Conservation (phyloP, 2,113 vertebrate genomes). For the Centropus unirufus region DNA sequence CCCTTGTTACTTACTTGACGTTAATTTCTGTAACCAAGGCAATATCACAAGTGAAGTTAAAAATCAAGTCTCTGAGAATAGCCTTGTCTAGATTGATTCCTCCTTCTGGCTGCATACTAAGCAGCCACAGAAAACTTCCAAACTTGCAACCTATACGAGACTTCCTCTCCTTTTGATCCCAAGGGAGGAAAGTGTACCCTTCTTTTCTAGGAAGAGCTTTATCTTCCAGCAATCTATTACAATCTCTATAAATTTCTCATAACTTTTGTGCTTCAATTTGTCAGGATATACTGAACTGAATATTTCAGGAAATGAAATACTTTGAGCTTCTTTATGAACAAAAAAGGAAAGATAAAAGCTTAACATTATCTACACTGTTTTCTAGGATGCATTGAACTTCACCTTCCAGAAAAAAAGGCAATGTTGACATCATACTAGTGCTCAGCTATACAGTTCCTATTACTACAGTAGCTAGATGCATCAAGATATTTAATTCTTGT, state of each 20-base stretch:
- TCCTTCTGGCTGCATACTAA: background rate
- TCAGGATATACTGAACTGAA: background rate
- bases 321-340: background rate
- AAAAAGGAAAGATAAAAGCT: background rate
- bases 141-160: background rate
- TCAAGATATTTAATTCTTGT: background rate
- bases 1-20: constrained; percentile 27
- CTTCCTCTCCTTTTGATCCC: background rate
- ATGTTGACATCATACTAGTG: background rate
- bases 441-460: background rate
- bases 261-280: background rate
- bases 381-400: background rate
- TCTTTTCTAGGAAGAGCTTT: background rate
- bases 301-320: constrained; percentile 16
- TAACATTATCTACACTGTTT: background rate
- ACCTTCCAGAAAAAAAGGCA: background rate
- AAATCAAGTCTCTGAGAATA: constrained; percentile 29
- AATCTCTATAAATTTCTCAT: background rate
- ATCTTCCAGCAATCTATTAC: constrained; percentile 12
- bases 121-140: background rate
- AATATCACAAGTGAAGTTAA: constrained; percentile 34
- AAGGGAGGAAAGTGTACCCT: background rate
- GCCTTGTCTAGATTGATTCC: constrained; percentile 6
- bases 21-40: constrained; percentile 45
- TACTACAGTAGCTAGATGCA: background rate